Evolutionary conservation across 2,888 invertebrate genomes (phyloP), one percentile per base, ranked within the genome.

Genomic region (Drosophila niveifrons): DNA sequence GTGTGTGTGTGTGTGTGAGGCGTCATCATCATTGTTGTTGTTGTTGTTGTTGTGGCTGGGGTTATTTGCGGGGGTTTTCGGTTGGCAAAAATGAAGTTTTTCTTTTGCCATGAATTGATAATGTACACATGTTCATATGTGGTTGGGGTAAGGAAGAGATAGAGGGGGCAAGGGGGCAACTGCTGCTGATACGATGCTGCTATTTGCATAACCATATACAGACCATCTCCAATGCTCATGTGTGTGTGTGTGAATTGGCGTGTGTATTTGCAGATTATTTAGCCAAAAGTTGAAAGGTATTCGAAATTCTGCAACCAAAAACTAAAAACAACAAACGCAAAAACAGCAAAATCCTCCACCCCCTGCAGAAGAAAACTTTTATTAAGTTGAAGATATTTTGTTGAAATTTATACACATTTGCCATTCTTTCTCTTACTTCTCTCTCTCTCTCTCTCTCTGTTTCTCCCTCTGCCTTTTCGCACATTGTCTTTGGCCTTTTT

Each of bases 61-160:
- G 36, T 51, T 56, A 55, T 46, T 43, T 34, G 17, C 29, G 47
- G 66, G 66, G 72, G 72, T 66, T 71, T 78, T 80, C 67, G 44
- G 67, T 72, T 78, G 56, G 88, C 72, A 82, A 78, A 83, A 88
- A 85, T 88, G 83, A 88, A 85, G 88, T 88, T 88, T 85, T 85
- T 83, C 81, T 80, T 80, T 86, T 72, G 84, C 83, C 85, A 85
- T 85, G 85, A 85, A 85, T 85, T 85, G 85, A 85, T 85, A 85
- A 85, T 88, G 88, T 86, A 85, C 86, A 83, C 83, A 85, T 86
- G 88, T 78, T 88, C 84, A 77, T 80, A 77, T 78, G 66, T 68
- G 85, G 18, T 9, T 23, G 23, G 23, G 1, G 23, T n/a, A 11
- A 9, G n/a, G 31, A 9, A 1, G 10, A 4, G 6, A 7, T 17